phyloP scores from a whole-genome alignment of 1,140 invertebrate species.

The Sipha flava region DNA sequence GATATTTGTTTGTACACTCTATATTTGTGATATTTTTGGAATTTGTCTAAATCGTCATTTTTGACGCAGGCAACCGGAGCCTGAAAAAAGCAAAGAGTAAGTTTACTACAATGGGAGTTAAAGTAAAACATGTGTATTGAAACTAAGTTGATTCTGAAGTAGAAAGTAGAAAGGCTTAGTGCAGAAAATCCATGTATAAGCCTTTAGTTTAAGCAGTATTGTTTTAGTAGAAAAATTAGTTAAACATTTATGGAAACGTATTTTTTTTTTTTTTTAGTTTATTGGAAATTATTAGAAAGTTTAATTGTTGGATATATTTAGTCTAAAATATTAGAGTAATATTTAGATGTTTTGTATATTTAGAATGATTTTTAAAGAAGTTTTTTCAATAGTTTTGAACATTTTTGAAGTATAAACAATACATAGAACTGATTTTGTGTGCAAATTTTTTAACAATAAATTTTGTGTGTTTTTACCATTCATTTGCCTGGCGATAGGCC shows the following conservation, averaged over 20 bases:
- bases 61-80: constrained; percentile 36
- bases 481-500: constrained; percentile 20
- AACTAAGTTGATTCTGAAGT: constrained; percentile 4
- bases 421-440: constrained; percentile 11
- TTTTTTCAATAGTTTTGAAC: background rate
- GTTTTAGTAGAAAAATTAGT: background rate
- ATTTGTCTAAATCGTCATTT: constrained; percentile 33
- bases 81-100: constrained; percentile 39
- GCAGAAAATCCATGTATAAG: background rate
- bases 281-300: background rate
- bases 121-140: constrained; percentile 1
- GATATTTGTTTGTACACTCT: constrained; percentile 21
- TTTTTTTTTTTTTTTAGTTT: background rate
- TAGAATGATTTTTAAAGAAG: background rate
- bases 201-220: constrained; percentile 27
- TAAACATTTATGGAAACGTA: background rate
- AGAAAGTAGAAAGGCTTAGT: constrained; percentile 30
- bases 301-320: background rate
- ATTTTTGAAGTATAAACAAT: background rate
- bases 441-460: constrained; percentile 20
- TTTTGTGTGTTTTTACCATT: constrained; percentile 22
- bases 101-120: constrained; percentile 25
- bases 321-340: background rate
- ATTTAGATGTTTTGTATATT: constrained; percentile 13
- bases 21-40: constrained; percentile 22